Evolutionary conservation across 2,113 vertebrate genomes (phyloP).

Genomic region (Nerophis lumbriciformis): DNA sequence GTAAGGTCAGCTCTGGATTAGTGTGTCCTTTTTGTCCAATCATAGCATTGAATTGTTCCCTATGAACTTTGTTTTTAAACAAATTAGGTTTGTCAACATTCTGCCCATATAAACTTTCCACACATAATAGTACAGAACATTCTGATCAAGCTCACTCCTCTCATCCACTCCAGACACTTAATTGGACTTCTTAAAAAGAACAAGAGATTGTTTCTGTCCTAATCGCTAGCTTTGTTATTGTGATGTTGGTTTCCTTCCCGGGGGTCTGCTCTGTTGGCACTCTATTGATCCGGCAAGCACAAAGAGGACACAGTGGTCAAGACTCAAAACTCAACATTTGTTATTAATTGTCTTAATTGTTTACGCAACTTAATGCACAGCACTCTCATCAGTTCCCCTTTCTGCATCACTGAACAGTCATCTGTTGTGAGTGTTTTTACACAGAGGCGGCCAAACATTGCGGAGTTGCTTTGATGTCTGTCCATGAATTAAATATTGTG

Average conservation of each 20-base stretch:
- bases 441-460: constrained; percentile 15
- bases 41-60: neutral
- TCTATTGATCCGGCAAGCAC: constrained; percentile 39
- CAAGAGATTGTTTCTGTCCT: constrained; percentile 24
- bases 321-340: constrained; percentile 20
- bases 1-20: neutral
- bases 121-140: constrained; percentile 5
- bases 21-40: constrained; percentile 1
- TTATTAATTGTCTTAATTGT: constrained; percentile 19
- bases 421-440: constrained; percentile 19
- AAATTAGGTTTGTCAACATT: constrained; percentile 3
- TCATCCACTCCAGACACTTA: constrained; percentile 4
- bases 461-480: constrained; percentile 9
- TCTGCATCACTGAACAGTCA: constrained; percentile 24
- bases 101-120: neutral
- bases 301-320: constrained; percentile 22
- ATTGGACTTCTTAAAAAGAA: constrained; percentile 25
- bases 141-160: neutral
- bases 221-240: constrained; percentile 28
- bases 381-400: constrained; percentile 5
- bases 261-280: constrained; percentile 24
- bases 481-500: constrained; percentile 10
- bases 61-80: neutral
- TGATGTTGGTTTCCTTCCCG: constrained; percentile 27
- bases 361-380: constrained; percentile 12